phyloP scores from a whole-genome alignment of 2,797 vertebrate genomes.

The Urophycis tenuis region DNA sequence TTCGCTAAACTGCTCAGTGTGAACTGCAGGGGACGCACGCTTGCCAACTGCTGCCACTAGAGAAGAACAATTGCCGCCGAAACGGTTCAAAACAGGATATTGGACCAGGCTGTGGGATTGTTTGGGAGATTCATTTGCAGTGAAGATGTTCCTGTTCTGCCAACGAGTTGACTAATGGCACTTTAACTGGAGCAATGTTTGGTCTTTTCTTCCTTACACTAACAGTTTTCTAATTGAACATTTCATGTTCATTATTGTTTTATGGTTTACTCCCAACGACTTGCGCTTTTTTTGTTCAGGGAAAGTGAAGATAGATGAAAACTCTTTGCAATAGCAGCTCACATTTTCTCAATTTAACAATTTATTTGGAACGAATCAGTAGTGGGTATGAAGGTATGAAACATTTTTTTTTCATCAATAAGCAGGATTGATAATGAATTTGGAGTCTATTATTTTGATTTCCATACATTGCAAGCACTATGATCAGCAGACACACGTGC shows the following conservation, averaged over 20 bases:
- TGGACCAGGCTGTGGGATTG: too few relatives aligned
- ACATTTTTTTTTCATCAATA: neutral
- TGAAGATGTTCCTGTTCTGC: too few relatives aligned
- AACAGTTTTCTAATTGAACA: neutral
- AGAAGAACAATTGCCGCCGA: neutral
- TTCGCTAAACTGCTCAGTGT: neutral
- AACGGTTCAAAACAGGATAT: neutral
- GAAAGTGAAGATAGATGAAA: neutral
- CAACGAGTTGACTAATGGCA: neutral
- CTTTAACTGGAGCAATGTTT: neutral
- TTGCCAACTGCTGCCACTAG: neutral
- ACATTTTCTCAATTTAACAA: neutral
- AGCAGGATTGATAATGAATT: too few relatives aligned
- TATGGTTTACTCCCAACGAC: neutral
- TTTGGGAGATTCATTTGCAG: neutral
- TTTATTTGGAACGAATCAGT: too few relatives aligned
- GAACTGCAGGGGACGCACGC: neutral
- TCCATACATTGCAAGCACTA: too few relatives aligned
- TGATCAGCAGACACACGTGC: too few relatives aligned
- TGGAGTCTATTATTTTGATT: neutral
- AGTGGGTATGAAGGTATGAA: neutral
- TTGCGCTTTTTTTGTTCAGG: neutral
- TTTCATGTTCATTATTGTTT: neutral
- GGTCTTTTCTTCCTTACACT: too few relatives aligned
- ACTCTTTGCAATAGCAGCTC: neutral